Evolutionary conservation across 2,113 vertebrate genomes (phyloP).

Genomic region (Lamprotornis superbus): DNA sequence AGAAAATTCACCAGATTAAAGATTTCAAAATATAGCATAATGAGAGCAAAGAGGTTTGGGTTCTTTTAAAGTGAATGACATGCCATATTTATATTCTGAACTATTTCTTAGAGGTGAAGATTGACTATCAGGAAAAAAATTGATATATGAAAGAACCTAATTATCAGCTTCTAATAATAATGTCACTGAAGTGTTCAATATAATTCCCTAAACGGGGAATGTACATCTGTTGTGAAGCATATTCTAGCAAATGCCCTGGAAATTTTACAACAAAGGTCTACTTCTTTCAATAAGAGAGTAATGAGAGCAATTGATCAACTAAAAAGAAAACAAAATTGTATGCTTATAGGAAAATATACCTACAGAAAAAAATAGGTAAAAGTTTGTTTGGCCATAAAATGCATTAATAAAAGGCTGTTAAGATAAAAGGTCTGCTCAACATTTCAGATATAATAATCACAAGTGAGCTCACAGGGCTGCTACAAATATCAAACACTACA

Average conservation of each 20-base stretch:
- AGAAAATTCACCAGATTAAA: neutral
- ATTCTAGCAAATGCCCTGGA: neutral
- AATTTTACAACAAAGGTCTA: neutral
- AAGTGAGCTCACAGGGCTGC: neutral
- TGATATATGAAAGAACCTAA: neutral
- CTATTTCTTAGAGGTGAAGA: neutral
- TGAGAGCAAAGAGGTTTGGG: neutral
- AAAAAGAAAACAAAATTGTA: neutral
- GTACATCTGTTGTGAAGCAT: neutral
- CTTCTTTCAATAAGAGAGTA: neutral
- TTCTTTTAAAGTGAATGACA: neutral
- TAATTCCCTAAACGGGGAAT: neutral
- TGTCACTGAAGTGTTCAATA: neutral
- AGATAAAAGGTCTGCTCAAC: neutral
- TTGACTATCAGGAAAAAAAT: neutral
- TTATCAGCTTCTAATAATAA: neutral
- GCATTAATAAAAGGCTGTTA: neutral
- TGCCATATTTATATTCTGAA: neutral
- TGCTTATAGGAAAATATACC: neutral
- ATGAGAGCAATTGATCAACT: conserved; percentile 4
- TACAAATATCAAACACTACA: neutral
- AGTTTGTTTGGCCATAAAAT: neutral
- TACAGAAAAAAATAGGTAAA: neutral
- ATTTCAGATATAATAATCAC: neutral
- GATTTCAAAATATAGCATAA: neutral